Evolutionary conservation across 1,140 invertebrate genomes (phyloP).

Genomic region (Trigoniulus corallinus): DNA sequence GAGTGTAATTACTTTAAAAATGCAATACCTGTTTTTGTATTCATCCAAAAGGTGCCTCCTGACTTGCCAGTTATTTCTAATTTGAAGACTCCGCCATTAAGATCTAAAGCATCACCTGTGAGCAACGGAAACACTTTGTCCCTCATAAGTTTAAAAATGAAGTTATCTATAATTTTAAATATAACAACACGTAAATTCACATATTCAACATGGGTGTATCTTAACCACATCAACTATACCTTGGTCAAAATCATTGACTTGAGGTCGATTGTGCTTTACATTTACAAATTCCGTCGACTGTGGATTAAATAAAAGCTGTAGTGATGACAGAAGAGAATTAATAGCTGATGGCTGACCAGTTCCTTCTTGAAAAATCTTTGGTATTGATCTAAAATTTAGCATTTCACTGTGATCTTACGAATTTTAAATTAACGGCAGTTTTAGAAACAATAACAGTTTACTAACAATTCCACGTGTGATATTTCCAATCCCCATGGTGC

Average conservation of each 20-base stretch:
- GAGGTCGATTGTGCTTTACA: too few species aligned
- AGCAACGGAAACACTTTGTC: too few species aligned
- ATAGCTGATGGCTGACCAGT: not conserved
- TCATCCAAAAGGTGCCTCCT: constrained; percentile 4
- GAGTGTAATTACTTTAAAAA: not conserved
- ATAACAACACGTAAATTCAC: too few species aligned
- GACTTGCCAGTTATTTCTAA: not conserved
- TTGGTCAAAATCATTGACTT: too few species aligned
- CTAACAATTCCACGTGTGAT: constrained; percentile 8
- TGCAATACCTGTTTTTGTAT: constrained; percentile 5
- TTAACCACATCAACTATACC: too few species aligned
- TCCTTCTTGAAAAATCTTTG: not conserved
- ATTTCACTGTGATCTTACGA: not conserved
- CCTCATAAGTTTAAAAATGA: too few species aligned
- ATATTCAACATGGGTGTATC: too few species aligned
- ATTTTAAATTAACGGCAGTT: not conserved
- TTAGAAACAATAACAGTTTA: too few species aligned
- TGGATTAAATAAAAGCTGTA: not conserved
- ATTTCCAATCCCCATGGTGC: constrained; percentile 11
- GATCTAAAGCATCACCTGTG: not conserved
- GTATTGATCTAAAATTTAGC: not conserved
- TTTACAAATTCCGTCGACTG: too few species aligned
- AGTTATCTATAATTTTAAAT: too few species aligned
- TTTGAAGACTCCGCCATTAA: not conserved
- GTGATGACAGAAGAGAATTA: not conserved